Percentiles rank a stretch among this genome's conserved stretches.
Conservation (phyloP, 2,888 invertebrate species). For the Pheosia tremula region DNA sequence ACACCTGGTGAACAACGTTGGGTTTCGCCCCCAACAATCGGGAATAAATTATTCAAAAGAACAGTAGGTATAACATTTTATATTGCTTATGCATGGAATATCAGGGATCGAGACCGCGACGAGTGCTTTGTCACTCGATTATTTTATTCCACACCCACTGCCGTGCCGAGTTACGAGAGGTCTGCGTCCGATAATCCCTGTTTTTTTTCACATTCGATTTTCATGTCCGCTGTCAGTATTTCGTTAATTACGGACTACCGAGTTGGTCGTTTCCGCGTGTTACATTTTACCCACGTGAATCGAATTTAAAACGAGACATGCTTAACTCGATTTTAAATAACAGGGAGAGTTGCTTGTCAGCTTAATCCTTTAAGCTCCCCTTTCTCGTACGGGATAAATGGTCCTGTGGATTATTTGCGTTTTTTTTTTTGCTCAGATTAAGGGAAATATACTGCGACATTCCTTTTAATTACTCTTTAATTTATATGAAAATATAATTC, state of each 20-base stretch:
- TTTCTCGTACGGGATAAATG: conserved; percentile 37
- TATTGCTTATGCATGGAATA: conserved; percentile 74
- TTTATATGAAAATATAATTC: background rate
- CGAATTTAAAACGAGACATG: conserved; percentile 8
- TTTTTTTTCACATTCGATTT: conserved; percentile 45
- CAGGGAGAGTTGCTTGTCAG: conserved; percentile 23
- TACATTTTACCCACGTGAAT: conserved; percentile 20
- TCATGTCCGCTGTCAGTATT: conserved; percentile 29
- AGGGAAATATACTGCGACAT: background rate
- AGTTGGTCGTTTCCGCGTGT: conserved; percentile 15
- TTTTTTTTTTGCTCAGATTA: background rate
- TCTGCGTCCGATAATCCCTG: conserved; percentile 38
- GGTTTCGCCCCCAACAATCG: conserved; percentile 58
- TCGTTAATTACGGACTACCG: conserved; percentile 31
- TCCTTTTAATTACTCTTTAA: background rate
- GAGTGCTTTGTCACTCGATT: conserved; percentile 61
- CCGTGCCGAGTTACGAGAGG: conserved; percentile 55
- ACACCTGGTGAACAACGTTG: conserved; percentile 60
- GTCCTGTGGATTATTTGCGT: conserved; percentile 24
- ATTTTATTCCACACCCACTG: conserved; percentile 51
- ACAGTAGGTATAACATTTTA: conserved; percentile 60
- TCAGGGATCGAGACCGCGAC: conserved; percentile 54
- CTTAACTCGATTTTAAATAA: conserved; percentile 26
- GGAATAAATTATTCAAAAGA: conserved; percentile 74
- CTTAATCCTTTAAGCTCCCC: conserved; percentile 39